Evolutionary conservation across 2,113 vertebrate species (phyloP).

Genomic region (Beaufortia kweichowensis): DNA sequence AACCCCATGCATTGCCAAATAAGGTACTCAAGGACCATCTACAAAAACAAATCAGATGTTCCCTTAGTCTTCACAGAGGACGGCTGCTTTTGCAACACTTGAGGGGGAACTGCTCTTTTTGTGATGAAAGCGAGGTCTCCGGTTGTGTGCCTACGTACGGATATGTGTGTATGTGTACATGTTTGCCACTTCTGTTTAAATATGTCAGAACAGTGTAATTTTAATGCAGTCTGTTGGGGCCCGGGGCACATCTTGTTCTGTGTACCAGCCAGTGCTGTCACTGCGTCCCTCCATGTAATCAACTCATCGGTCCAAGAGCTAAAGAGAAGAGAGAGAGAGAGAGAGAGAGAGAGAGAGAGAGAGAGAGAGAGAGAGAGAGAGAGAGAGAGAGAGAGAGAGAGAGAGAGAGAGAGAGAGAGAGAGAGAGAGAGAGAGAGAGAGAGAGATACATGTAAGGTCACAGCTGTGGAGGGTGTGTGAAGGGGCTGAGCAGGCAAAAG

Average conservation of each 20-base stretch:
- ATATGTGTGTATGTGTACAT: slow-evolving; percentile 16
- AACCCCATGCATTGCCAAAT: slow-evolving; percentile 18
- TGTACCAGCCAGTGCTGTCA: slow-evolving; percentile 59
- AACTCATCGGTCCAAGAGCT: slow-evolving; percentile 32
- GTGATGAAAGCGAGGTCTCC: not conserved
- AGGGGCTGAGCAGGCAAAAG: slow-evolving; percentile 26
- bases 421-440: slow-evolving; percentile 30
- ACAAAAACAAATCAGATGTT: slow-evolving; percentile 29
- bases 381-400: slow-evolving; percentile 26
- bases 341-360: not conserved
- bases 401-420: slow-evolving; percentile 34
- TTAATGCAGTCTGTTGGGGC: slow-evolving; percentile 49
- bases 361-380: slow-evolving; percentile 27
- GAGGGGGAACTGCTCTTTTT: not conserved
- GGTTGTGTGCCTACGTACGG: not conserved
- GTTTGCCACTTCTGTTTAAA: slow-evolving; percentile 27
- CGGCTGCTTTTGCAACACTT: not conserved
- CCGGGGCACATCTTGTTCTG: slow-evolving; percentile 51
- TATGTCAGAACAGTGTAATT: slow-evolving; percentile 50
- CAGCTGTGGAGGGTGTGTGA: slow-evolving; percentile 49
- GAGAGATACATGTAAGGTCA: slow-evolving; percentile 52
- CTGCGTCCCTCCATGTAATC: slow-evolving; percentile 51
- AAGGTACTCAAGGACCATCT: slow-evolving; percentile 35
- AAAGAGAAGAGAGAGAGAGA: not conserved
- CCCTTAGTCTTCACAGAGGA: slow-evolving; percentile 1